Evolutionary conservation across 2,888 invertebrate species (phyloP), one percentile per base, ranked within the genome.

Genomic region (Hermaeophaga mercurialis): DNA sequence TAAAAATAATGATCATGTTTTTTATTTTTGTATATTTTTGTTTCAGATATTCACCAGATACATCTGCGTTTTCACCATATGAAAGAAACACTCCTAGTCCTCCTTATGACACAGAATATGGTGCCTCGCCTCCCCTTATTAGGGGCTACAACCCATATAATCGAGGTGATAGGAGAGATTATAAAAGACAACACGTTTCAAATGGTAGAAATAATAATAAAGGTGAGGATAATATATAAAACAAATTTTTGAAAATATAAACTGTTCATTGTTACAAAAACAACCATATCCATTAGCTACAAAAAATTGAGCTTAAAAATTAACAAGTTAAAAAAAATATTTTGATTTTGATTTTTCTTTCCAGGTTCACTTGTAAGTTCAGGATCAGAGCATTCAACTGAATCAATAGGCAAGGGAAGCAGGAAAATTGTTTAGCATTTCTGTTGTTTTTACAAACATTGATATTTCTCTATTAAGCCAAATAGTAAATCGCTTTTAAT

Each of bases 81-180:
- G 87, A 87, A 72, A 84, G 86, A 9, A 84, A 84, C 67, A 84
- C 84, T 77, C 86, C 86, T 12, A 80, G 85, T 1, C 72, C 75
- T 7, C 73, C 73, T 18, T 75, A 76, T 41, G 88, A 87, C 75
- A 85, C 85, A 1, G 88, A 88, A 70, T 86, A 85, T 69, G 84
- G 85, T 73, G 84, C 85, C 65, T 84, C 84, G 41, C 85, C 86
- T 9, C 77, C 84, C 1, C 73, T 82, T 46, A 76, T 78, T 31
- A 79, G 81, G 33, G 73, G 77, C 46, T 78, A 82, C 56, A 75
- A 73, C 66, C 75, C 76, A 4, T 76, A 74, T 48, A 53, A 52
- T 33, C 68, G 67, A 46, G 70, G 73, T 14, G 69, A 70, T 47
- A 70, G 75, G 64, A 71, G 76, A 65, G 76, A 75, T 33, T 75